Evolutionary conservation across 2,888 invertebrate species (phyloP), one percentile per base, ranked within the genome.

Genomic region (Hirudinaria manillensis): DNA sequence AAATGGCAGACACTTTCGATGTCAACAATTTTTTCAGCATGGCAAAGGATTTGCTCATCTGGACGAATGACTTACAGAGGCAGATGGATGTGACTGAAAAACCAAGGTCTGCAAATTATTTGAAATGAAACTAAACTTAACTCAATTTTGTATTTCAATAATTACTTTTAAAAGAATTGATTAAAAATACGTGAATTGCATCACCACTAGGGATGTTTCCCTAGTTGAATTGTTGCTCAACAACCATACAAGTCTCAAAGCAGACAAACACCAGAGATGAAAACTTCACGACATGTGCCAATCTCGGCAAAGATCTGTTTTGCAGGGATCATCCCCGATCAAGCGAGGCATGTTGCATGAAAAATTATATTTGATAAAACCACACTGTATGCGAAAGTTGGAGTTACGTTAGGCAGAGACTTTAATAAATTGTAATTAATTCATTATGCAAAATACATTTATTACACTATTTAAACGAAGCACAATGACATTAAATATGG

Each of bases 1-100:
- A 95, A 86, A 88, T 99, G 70, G 93, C 92, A 79, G 98, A 99
- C 85, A 97, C 98, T 6, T 95, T 94, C 77, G 95, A 98, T 86
- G 89, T 99, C 70, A 79, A 79, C 76, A 67, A 91, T 82, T 99
- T 99, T 93, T 94, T 99, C 86, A 96, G 92, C 86, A 92, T 97
- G 90, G 96, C 97, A 32, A 90, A 98, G 80, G 97, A 93, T 77
- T 89, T 99, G 77, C 91, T 95, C 89, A 89, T 97, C 81, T 99
- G 99, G 99, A 99, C 99, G 95, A 98, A 98, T 85, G 99, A 99
- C 85, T 93, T 98, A 71, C 93, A 94, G 70, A 88, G 97, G 56
- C 97, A 98, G 87, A 99, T 99, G 97, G 97, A 94, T 87, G 95
- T 96, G 66, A 94, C 95, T 27, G 98, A 99, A 87, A 96, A 98